Percentiles rank a stretch among this genome's conserved stretches.
phyloP scores from a whole-genome alignment of 2,888 invertebrate genomes.

The Glaucopsyche alexis region DNA sequence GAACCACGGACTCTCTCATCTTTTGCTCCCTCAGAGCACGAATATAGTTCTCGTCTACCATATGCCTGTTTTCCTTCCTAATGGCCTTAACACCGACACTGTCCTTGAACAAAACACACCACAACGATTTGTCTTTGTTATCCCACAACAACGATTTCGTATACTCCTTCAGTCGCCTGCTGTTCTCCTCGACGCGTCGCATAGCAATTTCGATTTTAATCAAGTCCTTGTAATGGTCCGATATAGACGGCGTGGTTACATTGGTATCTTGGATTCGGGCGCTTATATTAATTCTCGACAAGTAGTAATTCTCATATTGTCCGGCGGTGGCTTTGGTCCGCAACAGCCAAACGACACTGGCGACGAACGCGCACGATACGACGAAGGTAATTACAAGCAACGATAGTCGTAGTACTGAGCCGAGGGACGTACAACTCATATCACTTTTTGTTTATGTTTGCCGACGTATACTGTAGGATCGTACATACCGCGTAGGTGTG shows the following conservation, averaged over 20 bases:
- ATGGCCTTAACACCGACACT: slow-evolving; percentile 55
- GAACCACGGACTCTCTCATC: slow-evolving; percentile 68
- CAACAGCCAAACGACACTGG: slow-evolving; percentile 73
- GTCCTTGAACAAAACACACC: slow-evolving; percentile 77
- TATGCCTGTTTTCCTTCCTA: slow-evolving; percentile 53
- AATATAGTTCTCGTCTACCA: slow-evolving; percentile 66
- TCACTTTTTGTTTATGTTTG: slow-evolving; percentile 77
- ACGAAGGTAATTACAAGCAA: slow-evolving; percentile 69
- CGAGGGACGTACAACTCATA: slow-evolving; percentile 76
- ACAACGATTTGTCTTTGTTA: slow-evolving; percentile 74
- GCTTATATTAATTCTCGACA: slow-evolving; percentile 79
- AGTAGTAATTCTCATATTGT: slow-evolving; percentile 78
- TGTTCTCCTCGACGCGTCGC: slow-evolving; percentile 76
- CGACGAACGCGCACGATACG: slow-evolving; percentile 70
- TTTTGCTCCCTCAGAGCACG: slow-evolving; percentile 65
- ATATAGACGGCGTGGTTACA: slow-evolving; percentile 58
- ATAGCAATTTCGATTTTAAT: slow-evolving; percentile 78
- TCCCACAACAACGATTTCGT: slow-evolving; percentile 75
- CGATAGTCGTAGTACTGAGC: slow-evolving; percentile 69
- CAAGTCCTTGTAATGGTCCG: slow-evolving; percentile 75
- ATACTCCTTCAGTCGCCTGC: slow-evolving; percentile 73
- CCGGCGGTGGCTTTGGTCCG: slow-evolving; percentile 60
- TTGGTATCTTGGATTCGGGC: slow-evolving; percentile 56
- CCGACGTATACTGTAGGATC: slow-evolving; percentile 56
- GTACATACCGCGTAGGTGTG: slow-evolving; percentile 69